Conservation (phyloP, 2,888 invertebrate genomes). For the Macrophya annulata region DNA sequence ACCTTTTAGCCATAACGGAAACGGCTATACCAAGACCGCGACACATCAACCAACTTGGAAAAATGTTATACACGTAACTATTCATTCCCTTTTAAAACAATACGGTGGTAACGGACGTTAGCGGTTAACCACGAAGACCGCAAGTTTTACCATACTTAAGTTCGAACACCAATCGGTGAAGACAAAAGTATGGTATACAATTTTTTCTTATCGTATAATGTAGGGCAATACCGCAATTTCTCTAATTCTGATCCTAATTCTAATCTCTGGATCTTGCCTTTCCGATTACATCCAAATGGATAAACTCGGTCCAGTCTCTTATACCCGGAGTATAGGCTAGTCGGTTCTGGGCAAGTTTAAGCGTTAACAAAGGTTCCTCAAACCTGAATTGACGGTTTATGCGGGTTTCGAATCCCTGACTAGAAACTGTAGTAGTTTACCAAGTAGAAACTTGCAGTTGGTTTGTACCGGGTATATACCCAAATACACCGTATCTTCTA, state of each 20-base stretch:
- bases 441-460: constrained; percentile 6
- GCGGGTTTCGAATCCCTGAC: neutral
- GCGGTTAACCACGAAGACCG: neutral
- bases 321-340: neutral
- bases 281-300: constrained; percentile 47
- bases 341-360: neutral
- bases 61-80: constrained; percentile 27
- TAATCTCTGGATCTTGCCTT: constrained; percentile 28
- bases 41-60: neutral
- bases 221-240: constrained; percentile 25
- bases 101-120: neutral
- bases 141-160: no score
- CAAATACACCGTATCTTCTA: no score
- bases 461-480: neutral
- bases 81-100: neutral
- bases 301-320: constrained; percentile 16
- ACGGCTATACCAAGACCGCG: neutral
- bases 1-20: constrained; percentile 45
- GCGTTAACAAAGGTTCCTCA: constrained; percentile 32
- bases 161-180: no score
- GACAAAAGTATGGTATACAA: no score
- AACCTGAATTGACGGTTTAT: constrained; percentile 28
- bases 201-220: no score
- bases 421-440: constrained; percentile 36
- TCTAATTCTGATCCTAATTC: constrained; percentile 53